A percentile compares a stretch with the other conserved stretches of the same genome.
These are phyloP conservation scores for Nestor notabilis DNA, from an alignment of 2,113 vertebrate species.

Conservation along the genomic window DNA sequence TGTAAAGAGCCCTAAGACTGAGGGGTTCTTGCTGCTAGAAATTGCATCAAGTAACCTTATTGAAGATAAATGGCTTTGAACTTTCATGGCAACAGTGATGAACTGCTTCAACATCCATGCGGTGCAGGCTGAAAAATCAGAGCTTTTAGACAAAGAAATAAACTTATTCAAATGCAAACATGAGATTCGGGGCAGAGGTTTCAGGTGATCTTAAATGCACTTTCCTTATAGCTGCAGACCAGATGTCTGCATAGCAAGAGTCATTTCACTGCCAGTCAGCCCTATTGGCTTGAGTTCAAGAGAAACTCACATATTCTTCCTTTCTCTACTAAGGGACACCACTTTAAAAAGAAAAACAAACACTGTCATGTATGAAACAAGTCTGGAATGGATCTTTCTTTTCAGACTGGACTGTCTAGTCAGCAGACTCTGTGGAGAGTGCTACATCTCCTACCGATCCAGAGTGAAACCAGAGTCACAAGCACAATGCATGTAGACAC, in stretches of 20 bases:
- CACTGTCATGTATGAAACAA: not conserved
- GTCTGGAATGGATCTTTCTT: not conserved
- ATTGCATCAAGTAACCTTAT: constrained; percentile 49
- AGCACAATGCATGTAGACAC: not conserved
- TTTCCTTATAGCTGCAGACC: not conserved
- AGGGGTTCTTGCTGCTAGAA: constrained; percentile 16
- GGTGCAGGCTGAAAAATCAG: not conserved
- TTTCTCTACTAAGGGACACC: not conserved
- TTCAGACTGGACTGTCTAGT: not conserved
- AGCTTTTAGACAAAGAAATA: constrained; percentile 36
- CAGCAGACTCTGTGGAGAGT: not conserved
- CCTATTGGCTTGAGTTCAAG: not conserved
- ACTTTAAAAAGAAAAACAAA: not conserved
- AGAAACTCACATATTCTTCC: not conserved
- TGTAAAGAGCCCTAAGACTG: constrained; percentile 32
- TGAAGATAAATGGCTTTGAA: constrained; percentile 63
- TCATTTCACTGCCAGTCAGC: not conserved
- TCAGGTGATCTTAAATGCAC: not conserved
- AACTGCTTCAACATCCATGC: constrained; percentile 4
- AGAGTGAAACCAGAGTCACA: not conserved
- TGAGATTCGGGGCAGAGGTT: not conserved
- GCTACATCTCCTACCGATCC: not conserved
- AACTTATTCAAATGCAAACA: constrained; percentile 7
- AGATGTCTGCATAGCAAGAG: not conserved
- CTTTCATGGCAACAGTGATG: constrained; percentile 56